Percentiles rank a stretch among this genome's conserved stretches.
These are phyloP conservation scores for Pemphredon lugubris DNA, from an alignment of 2,888 invertebrate species.

Conservation along the genomic window DNA sequence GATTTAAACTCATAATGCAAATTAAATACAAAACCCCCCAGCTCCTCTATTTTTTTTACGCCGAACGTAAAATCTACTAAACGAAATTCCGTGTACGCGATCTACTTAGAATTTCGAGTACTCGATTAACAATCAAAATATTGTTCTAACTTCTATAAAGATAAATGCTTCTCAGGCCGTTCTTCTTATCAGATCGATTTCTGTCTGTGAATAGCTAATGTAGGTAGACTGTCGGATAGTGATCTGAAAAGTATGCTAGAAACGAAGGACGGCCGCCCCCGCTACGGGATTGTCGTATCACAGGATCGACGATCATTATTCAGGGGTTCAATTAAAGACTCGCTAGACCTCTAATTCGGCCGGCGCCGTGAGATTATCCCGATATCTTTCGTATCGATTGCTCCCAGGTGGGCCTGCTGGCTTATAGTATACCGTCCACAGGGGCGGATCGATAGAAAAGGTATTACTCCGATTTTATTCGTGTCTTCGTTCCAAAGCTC, in stretches of 20 bases:
- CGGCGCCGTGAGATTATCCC: conserved; percentile 75
- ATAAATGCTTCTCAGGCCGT: conserved; percentile 24
- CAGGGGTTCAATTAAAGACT: conserved; percentile 80
- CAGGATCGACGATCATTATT: conserved; percentile 78
- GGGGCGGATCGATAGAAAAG: conserved; percentile 47
- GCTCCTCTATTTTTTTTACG: no score
- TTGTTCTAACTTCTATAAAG: conserved; percentile 28
- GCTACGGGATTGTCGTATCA: conserved; percentile 72
- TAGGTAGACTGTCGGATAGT: conserved; percentile 54
- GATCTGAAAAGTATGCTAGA: conserved; percentile 50
- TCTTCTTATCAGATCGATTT: conserved; percentile 43
- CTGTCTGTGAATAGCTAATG: conserved; percentile 30
- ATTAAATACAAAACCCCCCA: no score
- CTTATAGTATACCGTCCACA: conserved; percentile 35
- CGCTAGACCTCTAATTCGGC: conserved; percentile 77
- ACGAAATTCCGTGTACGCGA: no score
- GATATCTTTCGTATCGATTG: conserved; percentile 77
- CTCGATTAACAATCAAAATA: conserved; percentile 46
- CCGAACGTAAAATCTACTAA: no score
- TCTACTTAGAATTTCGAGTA: conserved; percentile 6
- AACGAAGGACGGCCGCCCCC: conserved; percentile 60
- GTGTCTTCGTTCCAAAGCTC: not conserved
- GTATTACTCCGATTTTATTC: not conserved
- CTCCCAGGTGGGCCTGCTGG: conserved; percentile 73
- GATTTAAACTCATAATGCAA: no score